These are phyloP conservation scores for Athrips mouffetella DNA, from an alignment of 2,888 invertebrate genomes.

Conservation along the genomic window DNA sequence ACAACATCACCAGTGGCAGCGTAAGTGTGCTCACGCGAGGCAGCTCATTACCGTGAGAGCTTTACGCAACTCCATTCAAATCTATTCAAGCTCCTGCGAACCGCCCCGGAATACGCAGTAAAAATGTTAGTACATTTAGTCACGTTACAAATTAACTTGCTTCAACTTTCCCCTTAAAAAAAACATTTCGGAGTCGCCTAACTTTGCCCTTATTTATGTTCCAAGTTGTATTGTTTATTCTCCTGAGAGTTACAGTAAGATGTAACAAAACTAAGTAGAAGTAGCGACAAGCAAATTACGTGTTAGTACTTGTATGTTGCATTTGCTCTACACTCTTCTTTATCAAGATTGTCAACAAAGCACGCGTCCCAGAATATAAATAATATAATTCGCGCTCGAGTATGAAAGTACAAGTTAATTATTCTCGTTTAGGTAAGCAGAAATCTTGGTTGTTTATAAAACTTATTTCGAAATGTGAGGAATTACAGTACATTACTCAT, in stretches of 20 bases:
- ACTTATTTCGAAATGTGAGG: too few species aligned
- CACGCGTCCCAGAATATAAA: constrained; percentile 1
- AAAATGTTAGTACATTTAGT: constrained; percentile 33
- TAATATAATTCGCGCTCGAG: background rate
- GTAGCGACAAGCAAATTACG: constrained; percentile 5
- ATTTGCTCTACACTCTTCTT: background rate
- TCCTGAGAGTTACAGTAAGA: too few species aligned
- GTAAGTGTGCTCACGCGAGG: constrained; percentile 55
- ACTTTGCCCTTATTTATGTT: constrained; percentile 24
- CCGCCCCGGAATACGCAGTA: constrained; percentile 12
- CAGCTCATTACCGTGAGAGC: constrained; percentile 69
- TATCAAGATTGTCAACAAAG: background rate
- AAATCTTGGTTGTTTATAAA: too few species aligned
- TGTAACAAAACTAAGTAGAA: too few species aligned
- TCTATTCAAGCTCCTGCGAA: constrained; percentile 40
- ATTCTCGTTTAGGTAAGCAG: background rate
- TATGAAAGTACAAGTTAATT: background rate
- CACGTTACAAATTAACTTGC: constrained; percentile 17
- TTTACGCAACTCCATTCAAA: constrained; percentile 45
- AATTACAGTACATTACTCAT: too few species aligned
- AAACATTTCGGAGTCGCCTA: constrained; percentile 22
- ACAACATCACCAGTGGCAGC: constrained; percentile 60
- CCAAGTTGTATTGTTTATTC: constrained; percentile 24
- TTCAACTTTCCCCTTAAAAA: constrained; percentile 13
- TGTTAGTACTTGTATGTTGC: background rate